Evolutionary conservation across 2,113 vertebrate genomes (phyloP).

Genomic region (Setophaga coronata): DNA sequence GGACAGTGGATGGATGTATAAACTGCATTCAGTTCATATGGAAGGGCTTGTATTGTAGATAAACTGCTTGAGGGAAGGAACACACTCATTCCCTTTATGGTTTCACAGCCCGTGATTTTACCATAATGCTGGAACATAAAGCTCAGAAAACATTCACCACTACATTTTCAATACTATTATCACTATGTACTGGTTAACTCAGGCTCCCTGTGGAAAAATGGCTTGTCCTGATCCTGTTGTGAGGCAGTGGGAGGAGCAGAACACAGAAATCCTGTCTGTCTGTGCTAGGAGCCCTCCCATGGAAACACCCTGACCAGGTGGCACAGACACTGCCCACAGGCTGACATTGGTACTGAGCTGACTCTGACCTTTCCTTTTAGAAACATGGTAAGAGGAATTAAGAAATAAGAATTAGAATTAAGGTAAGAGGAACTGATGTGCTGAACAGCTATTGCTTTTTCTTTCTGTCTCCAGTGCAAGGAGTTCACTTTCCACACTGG

Average conservation of each 20-base stretch:
- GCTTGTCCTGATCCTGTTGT: not conserved
- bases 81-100: not conserved
- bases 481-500: constrained; percentile 86
- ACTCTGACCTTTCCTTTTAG: not conserved
- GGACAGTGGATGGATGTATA: not conserved
- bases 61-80: constrained; percentile 1
- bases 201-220: not conserved
- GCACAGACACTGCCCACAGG: not conserved
- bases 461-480: constrained; percentile 74
- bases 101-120: not conserved
- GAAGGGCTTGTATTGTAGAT: not conserved
- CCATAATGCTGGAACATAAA: not conserved
- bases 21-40: not conserved
- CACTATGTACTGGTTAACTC: not conserved
- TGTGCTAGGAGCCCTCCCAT: not conserved
- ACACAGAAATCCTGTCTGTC: not conserved
- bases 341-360: not conserved
- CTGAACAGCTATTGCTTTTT: not conserved
- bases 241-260: not conserved
- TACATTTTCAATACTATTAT: not conserved
- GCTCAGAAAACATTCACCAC: not conserved
- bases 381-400: not conserved
- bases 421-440: not conserved
- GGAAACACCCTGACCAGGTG: accelerated
- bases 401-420: not conserved